phyloP scores from a whole-genome alignment of 2,113 vertebrate genomes.

The Chionis minor region DNA sequence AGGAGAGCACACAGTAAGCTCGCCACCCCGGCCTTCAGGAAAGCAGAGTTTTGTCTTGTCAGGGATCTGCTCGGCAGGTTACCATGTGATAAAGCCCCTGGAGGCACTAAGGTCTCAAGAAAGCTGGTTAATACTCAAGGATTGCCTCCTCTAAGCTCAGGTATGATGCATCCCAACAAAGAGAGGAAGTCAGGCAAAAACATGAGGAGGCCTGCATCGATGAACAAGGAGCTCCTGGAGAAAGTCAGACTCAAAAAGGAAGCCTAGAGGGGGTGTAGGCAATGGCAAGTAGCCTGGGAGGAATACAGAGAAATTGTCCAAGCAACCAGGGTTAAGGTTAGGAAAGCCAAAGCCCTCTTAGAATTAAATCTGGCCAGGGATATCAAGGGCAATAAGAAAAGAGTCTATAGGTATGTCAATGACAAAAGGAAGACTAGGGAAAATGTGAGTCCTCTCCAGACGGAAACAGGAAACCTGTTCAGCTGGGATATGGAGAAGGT shows the following conservation, averaged over 20 bases:
- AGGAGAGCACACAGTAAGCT: background rate
- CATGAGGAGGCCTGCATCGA: background rate
- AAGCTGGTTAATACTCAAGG: background rate
- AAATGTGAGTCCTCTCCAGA: background rate
- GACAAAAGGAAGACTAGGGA: background rate
- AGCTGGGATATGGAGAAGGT: background rate
- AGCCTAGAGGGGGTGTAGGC: background rate
- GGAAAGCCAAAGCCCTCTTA: background rate
- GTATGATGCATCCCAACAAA: background rate
- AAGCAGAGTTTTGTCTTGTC: background rate
- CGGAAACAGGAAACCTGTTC: background rate
- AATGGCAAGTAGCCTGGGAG: background rate
- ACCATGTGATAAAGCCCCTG: background rate
- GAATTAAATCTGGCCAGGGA: background rate
- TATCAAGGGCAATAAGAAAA: background rate
- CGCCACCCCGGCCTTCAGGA: background rate
- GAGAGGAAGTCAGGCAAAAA: background rate
- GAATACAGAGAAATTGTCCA: too few relatives aligned
- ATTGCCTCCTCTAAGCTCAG: background rate
- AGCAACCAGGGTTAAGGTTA: background rate
- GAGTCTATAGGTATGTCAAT: background rate
- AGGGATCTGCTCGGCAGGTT: background rate
- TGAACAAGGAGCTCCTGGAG: background rate
- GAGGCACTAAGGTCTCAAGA: background rate
- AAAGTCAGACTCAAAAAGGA: background rate